Conservation (phyloP, 2,888 invertebrate genomes). For the Petrolisthes manimaculis region DNA sequence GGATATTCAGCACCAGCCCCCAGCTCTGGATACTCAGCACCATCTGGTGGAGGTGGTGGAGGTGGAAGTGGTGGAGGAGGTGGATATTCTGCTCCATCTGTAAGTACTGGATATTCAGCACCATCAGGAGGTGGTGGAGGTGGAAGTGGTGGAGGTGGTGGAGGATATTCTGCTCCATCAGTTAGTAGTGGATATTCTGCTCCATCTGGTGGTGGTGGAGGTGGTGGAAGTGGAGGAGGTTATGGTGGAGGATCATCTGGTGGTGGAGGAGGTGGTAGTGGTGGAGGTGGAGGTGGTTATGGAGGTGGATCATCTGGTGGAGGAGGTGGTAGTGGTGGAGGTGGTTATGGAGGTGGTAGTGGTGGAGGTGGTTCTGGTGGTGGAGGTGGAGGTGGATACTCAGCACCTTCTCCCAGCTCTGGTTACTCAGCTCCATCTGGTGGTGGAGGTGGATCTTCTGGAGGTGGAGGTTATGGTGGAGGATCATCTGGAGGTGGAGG, state of each 20-base stretch:
- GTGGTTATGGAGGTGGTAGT: not conserved
- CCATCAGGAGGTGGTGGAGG: not conserved
- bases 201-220: too few species aligned
- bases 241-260: too few species aligned
- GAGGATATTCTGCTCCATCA: too few species aligned
- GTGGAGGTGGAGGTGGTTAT: not conserved
- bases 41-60: not conserved
- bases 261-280: not conserved
- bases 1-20: not conserved
- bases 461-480: too few species aligned
- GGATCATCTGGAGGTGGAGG: not conserved
- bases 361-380: not conserved
- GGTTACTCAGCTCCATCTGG: too few species aligned
- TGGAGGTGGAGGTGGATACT: not conserved
- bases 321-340: not conserved
- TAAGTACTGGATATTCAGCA: not conserved
- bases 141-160: not conserved
- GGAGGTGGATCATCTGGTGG: not conserved
- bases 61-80: slow-evolving; percentile 2
- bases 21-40: not conserved
- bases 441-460: not conserved
- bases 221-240: not conserved
- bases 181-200: too few species aligned
- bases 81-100: not conserved
- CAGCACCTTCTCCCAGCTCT: too few species aligned